Percentiles rank a stretch among this genome's conserved stretches.
Conservation (phyloP, 2,888 invertebrate species). For the Drosophila phalerata region DNA sequence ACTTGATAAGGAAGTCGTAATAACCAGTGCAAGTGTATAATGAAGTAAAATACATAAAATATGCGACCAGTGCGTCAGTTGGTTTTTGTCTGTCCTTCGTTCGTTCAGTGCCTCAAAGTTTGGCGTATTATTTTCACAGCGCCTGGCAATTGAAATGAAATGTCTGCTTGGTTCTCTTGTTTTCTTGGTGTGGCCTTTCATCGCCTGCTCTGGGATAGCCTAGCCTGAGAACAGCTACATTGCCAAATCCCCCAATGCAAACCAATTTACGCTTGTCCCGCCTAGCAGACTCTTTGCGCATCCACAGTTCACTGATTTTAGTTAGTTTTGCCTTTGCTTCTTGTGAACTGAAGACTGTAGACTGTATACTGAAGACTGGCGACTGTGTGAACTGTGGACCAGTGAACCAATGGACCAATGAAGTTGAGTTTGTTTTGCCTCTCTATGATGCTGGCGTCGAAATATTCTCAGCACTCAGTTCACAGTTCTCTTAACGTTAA, state of each 20-base stretch:
- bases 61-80: slow-evolving; percentile 64
- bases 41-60: slow-evolving; percentile 76
- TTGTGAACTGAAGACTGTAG: slow-evolving; percentile 12
- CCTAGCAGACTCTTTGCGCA: slow-evolving; percentile 33
- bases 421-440: slow-evolving; percentile 50
- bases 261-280: slow-evolving; percentile 71
- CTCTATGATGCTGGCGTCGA: slow-evolving; percentile 30
- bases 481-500: slow-evolving; percentile 65
- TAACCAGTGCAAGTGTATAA: slow-evolving; percentile 55
- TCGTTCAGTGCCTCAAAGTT: slow-evolving; percentile 38
- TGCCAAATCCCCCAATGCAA: slow-evolving; percentile 49
- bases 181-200: slow-evolving; percentile 21
- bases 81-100: slow-evolving; percentile 21
- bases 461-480: slow-evolving; percentile 49
- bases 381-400: slow-evolving; percentile 30
- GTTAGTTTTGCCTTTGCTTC: slow-evolving; percentile 59
- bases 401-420: slow-evolving; percentile 44
- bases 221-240: slow-evolving; percentile 15
- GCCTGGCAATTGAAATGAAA: slow-evolving; percentile 65
- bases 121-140: slow-evolving; percentile 63
- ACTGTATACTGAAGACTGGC: slow-evolving; percentile 4
- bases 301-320: slow-evolving; percentile 75
- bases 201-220: slow-evolving; percentile 12
- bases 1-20: slow-evolving; percentile 17
- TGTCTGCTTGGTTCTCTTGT: slow-evolving; percentile 53